Evolutionary conservation across 1,140 invertebrate species (phyloP), one percentile per base, ranked within the genome.

Genomic region (Drosophila simulans): DNA sequence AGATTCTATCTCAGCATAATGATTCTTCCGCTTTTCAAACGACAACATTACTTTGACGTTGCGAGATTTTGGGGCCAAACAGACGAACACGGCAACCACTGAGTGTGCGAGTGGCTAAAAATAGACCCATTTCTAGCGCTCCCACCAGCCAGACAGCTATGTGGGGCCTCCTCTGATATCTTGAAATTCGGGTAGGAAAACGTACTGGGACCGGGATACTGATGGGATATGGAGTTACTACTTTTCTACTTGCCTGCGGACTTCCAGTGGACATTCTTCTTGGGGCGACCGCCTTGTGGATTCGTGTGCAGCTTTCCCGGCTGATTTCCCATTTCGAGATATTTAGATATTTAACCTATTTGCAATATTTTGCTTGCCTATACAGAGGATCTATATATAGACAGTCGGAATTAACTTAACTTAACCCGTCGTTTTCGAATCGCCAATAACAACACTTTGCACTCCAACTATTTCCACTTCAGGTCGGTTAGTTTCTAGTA

Each of bases 181-280:
- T 20, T 12, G 2, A 40, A 25, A 27, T 20, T 43, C 25, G 5
- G 8, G 7, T 20, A 49, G 45, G 35, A 13, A 35, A 22, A 22
- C 13, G 3, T 8, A 34, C 37, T 17, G 12, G 40, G 60, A 31
- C 10, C 37, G 15, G 43, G 43, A 25, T 34, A 10, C 27, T 10
- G 11, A 45, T 40, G 4, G 10, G 11, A 31, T 31, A 8, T 25
- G 22, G 45, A 15, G 35, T 46, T 49, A 52, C 20, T 22, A 22
- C 20, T 22, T 22, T 31, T 31, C 11, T 57, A 74, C 73, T 91
- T 94, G 95, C 95, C 95, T 95, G 95, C 95, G 52, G 95, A 94
- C 92, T 95, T 95, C 95, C 95, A 95, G 92, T 94, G 94, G 59
- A 95, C 94, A 93, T 95, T 94, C 92, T 95, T 95, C 77, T 95